phyloP scores from a whole-genome alignment of 1,140 invertebrate genomes.

The Paralvinella palmiformis region DNA sequence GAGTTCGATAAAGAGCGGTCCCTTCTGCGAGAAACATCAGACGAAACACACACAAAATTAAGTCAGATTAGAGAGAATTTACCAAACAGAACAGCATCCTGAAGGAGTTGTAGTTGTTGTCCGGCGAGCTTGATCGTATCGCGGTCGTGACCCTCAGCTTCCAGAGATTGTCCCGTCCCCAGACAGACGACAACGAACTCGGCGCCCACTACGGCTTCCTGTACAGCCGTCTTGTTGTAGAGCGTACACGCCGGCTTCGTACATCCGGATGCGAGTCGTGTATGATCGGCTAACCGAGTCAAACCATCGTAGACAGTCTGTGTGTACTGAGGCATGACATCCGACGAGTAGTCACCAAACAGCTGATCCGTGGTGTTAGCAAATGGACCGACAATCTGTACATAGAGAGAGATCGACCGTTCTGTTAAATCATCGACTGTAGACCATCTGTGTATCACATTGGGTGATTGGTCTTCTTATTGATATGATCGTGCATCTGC shows the following conservation, averaged over 20 bases:
- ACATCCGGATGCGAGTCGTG: conserved; percentile 34
- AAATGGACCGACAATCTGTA: conserved; percentile 40
- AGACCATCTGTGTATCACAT: not conserved
- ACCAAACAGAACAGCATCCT: conserved; percentile 16
- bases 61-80: no score
- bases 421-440: not conserved
- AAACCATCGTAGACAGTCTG: conserved; percentile 36
- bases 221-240: conserved; percentile 28
- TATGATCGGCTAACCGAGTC: conserved; percentile 18
- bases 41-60: no score
- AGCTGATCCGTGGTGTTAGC: conserved; percentile 39
- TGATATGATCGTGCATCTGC: not conserved
- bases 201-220: conserved; percentile 26
- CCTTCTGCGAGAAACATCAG: no score
- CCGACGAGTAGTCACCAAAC: conserved; percentile 38
- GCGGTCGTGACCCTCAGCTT: conserved; percentile 20
- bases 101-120: not conserved
- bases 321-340: conserved; percentile 25
- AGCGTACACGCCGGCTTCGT: conserved; percentile 24
- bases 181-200: conserved; percentile 39
- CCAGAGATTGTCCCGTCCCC: conserved; percentile 37
- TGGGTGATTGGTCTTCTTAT: not conserved
- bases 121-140: not conserved
- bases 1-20: no score
- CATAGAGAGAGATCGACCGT: not conserved